A percentile compares a stretch with the other conserved stretches of the same genome.
These are phyloP conservation scores for Diachasma alloeum DNA, from an alignment of 1,140 invertebrate species.

Conservation along the genomic window DNA sequence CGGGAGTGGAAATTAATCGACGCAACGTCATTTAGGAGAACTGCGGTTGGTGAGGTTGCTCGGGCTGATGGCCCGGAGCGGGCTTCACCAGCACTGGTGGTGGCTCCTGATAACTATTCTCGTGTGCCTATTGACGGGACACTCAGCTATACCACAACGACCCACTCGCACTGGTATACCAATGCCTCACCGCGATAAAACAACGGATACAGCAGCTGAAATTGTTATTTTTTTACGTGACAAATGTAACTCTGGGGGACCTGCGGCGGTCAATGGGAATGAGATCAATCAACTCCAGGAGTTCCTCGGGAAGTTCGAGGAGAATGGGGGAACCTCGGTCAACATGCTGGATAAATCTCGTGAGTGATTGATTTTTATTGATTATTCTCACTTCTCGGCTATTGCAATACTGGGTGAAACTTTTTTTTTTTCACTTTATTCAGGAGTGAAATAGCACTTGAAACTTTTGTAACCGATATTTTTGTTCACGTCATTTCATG, in stretches of 20 bases:
- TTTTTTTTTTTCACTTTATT: neutral
- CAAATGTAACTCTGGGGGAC: conserved; percentile 39
- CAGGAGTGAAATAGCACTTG: too few relatives aligned
- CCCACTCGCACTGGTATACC: conserved; percentile 8
- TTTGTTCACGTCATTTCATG: too few relatives aligned
- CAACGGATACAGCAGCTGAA: neutral
- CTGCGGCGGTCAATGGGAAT: conserved; percentile 8
- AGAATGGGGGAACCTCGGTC: conserved; percentile 38
- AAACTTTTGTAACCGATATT: too few relatives aligned
- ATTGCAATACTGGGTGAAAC: too few relatives aligned
- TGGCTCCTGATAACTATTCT: conserved; percentile 53
- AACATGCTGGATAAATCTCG: conserved; percentile 51
- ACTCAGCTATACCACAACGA: conserved; percentile 21
- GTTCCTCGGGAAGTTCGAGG: conserved; percentile 41
- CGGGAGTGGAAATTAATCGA: too few relatives aligned
- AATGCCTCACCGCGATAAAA: neutral
- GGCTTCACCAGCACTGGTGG: conserved; percentile 56
- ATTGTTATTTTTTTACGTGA: conserved; percentile 56
- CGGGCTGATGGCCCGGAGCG: conserved; percentile 61
- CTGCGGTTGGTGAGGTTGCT: conserved; percentile 25
- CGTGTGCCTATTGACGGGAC: conserved; percentile 44
- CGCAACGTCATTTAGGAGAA: neutral
- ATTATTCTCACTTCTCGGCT: too few relatives aligned
- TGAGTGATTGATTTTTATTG: conserved; percentile 39
- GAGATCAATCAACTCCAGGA: conserved; percentile 47